A percentile compares a stretch with the other conserved stretches of the same genome.
Evolutionary conservation across 2,113 vertebrate genomes (phyloP).

Genomic region (human (Homo sapiens)): GRCh38 chr6:91932001-91932500

Average conservation of each 20-base stretch:
- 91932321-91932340: background rate
- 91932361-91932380: constrained; percentile 39
- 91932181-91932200: background rate
- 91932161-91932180: background rate
- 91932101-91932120: background rate
- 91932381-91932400: constrained; percentile 51
- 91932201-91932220: constrained; percentile 38
- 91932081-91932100: background rate
- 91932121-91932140: constrained; percentile 25
- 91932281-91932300: constrained; percentile 71
- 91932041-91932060: background rate
- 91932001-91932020: background rate
- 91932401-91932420: constrained; percentile 17
- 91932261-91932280: constrained; percentile 74
- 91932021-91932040: background rate
- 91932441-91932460: background rate
- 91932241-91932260: constrained; percentile 69
- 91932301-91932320: constrained; percentile 68
- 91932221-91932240: constrained; percentile 73
- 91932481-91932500: background rate
- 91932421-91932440: constrained; percentile 14
- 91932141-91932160: constrained; percentile 8
- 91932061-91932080: background rate
- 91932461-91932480: background rate
- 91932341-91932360: constrained; percentile 56